Evolutionary conservation across 2,113 vertebrate genomes (phyloP).

Genomic region (Ibidorhyncha struthersii): DNA sequence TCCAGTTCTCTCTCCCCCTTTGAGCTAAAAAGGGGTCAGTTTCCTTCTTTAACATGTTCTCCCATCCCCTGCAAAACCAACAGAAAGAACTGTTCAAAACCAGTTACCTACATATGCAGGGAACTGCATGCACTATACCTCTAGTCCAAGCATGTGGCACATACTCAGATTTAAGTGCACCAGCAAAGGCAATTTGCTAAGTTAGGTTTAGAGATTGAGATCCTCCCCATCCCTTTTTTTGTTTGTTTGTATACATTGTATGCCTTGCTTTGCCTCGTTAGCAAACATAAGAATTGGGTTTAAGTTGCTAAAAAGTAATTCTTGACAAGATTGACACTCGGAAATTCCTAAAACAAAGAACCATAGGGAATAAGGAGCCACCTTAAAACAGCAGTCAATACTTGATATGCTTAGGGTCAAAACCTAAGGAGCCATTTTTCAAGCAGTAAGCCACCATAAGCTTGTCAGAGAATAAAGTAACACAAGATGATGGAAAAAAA

Average conservation of each 20-base stretch:
- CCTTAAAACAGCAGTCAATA: not conserved
- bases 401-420: not conserved
- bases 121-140: not conserved
- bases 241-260: not conserved
- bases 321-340: not conserved
- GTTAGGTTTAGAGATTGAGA: not conserved
- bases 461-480: not conserved
- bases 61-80: not conserved
- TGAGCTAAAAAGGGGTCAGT: not conserved
- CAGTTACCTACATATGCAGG: not conserved
- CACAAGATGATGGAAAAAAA: not conserved
- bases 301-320: not conserved
- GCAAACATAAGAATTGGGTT: not conserved
- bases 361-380: not conserved
- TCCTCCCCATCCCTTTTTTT: not conserved
- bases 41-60: not conserved
- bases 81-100: not conserved
- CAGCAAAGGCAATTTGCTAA: not conserved
- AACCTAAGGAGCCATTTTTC: not conserved
- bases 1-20: not conserved
- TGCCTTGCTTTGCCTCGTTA: not conserved
- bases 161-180: not conserved
- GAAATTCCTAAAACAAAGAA: not conserved
- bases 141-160: not conserved
- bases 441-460: not conserved